These are phyloP conservation scores for Aptenodytes patagonicus DNA, from an alignment of 2,113 vertebrate genomes.

Conservation along the genomic window DNA sequence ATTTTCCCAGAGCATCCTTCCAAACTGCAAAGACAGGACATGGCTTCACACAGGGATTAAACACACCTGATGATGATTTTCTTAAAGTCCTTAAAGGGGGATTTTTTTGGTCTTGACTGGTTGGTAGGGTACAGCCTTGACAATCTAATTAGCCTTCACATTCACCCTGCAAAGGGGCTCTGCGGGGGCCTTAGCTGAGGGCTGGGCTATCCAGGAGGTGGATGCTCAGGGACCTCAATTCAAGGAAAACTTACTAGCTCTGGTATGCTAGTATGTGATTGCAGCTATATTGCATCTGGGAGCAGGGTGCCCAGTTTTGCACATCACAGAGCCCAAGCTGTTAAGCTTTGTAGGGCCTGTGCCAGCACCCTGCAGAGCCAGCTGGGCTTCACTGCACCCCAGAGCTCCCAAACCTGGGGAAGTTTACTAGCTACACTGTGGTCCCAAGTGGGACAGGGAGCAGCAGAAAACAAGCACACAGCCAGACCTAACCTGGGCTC, in stretches of 20 bases:
- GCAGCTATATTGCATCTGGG: neutral
- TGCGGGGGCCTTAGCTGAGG: neutral
- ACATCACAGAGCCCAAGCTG: fast-evolving
- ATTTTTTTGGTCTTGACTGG: neutral
- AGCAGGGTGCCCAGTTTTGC: neutral
- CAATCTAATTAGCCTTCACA: neutral
- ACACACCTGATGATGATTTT: neutral
- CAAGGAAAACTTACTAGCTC: neutral
- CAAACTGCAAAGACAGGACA: slow-evolving; percentile 67
- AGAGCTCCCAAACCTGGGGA: neutral
- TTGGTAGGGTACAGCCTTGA: neutral
- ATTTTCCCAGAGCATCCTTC: slow-evolving; percentile 40
- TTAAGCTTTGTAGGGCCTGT: neutral
- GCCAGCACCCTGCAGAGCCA: neutral
- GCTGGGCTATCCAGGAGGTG: neutral
- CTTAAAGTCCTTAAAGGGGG: neutral
- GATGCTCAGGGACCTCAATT: neutral
- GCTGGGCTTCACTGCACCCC: neutral
- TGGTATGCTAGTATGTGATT: neutral
- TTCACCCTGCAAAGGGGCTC: neutral
- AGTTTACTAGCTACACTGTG: neutral
- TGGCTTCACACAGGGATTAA: neutral
- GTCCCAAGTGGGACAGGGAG: neutral
- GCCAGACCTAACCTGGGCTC: neutral
- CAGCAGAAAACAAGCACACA: neutral